Base-by-base conservation (phyloP, 2,888 invertebrate genomes). In the Alloscopus bannaensis region DNA sequence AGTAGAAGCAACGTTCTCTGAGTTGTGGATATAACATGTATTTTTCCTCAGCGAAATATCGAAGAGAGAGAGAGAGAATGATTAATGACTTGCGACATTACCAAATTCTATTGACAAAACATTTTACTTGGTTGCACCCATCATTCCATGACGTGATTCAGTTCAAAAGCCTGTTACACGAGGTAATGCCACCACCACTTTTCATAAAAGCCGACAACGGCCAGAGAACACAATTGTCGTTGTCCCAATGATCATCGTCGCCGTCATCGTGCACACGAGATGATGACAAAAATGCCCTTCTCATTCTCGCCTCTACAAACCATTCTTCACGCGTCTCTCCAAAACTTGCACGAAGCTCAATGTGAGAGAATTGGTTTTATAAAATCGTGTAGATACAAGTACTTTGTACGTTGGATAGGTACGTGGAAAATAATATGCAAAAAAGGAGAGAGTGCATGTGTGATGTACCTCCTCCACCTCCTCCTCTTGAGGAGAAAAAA, bases 31-130 rank as follows among this genome's bases (percentile, higher is more conserved):
- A n/a, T n/a, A n/a, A n/a, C n/a, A n/a, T n/a, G n/a, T n/a, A n/a
- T n/a, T n/a, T n/a, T n/a, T n/a, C n/a, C n/a, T n/a, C n/a, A n/a
- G n/a, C n/a, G n/a, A n/a, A n/a, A n/a, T n/a, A n/a, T n/a, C 29
- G 31, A 20, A 60, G 60, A 40, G 8, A 8, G 26, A 20, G 28
- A 28, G 65, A 75, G 72, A 73, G 84, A 86, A 86, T 86, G 86
- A 86, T 86, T 86, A 86, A 86, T 86, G 86, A 85, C 86, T 86
- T 84, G 85, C 84, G 83, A 84, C 85, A 86, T 86, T 86, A 85
- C 84, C 81, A 82, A 86, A 86, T 85, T 86, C 86, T 85, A 86
- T 86, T 86, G 86, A 86, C 86, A 86, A n/a, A 86, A 86, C 84
- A 86, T 86, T 86, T 86, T 84, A 86, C 82, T 86, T 83, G 83